Base-by-base conservation (phyloP, 37 sponge, comb jelly and placozoan genomes). In the Ianthella basta region DNA sequence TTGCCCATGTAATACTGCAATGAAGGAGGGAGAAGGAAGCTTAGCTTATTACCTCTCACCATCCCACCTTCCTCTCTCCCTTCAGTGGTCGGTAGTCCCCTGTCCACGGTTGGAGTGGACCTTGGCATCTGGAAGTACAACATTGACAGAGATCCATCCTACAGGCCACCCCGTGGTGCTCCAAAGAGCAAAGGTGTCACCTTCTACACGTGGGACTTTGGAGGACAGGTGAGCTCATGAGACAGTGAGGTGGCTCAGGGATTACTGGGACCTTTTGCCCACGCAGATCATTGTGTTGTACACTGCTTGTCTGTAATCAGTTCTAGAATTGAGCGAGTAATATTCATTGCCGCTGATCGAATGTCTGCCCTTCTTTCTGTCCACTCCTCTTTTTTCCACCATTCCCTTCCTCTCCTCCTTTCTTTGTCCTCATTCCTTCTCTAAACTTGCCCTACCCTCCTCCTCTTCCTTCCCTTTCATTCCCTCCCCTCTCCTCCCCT, bases 161-260 rank as follows among this genome's bases (percentile, higher is more conserved):
- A 69, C 56, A 55, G 78, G 15, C 27, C 75, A 35, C 64, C 23
- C 18, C 77, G 59, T 67, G 81, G 84, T 36, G 37, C 72, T 20
- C 84, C 73, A 59, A 80, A 56, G n/a, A 64, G 88, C 82, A 59
- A 79, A 24, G 83, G 85, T 53, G 92, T 96, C 68, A 92, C 92
- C 19, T 96, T 96, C 85, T 91, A 91, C 67, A 96, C 94, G 0
- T 94, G 97, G 97, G 96, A 96, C 82, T 96, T 96, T 89, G 96
- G 91, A 21, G 96, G 96, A n/a, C 96, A 95, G 94, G 94, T 93
- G 21, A 10, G 29, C 12, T 37, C 82, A 4, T 33, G 23, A 13
- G 25, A 37, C 10, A 30, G n/a, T n/a, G n/a, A n/a, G n/a, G n/a
- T n/a, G n/a, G n/a, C n/a, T n/a, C n/a, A n/a, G n/a, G n/a, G n/a